Evolutionary conservation across 2,113 vertebrate genomes (phyloP).

Genomic region (Labrus mixtus): DNA sequence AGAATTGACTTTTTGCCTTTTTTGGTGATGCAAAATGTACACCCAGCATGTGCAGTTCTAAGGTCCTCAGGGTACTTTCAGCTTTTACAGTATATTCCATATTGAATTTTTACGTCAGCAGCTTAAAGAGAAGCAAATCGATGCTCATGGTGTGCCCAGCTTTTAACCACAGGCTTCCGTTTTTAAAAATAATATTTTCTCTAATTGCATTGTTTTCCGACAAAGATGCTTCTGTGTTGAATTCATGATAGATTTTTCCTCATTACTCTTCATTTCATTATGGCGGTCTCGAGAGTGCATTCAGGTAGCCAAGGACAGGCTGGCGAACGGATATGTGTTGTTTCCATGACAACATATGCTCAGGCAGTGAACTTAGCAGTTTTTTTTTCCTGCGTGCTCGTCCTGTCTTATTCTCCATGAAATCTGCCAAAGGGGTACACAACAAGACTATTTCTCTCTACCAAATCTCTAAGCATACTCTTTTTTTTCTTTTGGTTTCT

Average conservation of each 20-base stretch:
- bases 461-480: neutral
- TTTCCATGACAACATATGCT: constrained; percentile 63
- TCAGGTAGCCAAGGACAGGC: constrained; percentile 48
- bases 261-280: constrained; percentile 48
- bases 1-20: neutral
- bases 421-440: constrained; percentile 11
- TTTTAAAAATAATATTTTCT: neutral
- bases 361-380: constrained; percentile 19
- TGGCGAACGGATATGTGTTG: constrained; percentile 17
- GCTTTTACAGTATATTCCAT: neutral
- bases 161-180: constrained; percentile 12
- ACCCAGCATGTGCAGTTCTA: neutral
- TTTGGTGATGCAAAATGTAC: constrained; percentile 8
- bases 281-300: neutral
- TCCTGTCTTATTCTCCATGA: neutral
- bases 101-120: neutral
- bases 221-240: constrained; percentile 8
- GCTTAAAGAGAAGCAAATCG: constrained; percentile 21
- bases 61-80: constrained; percentile 1
- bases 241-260: constrained; percentile 33
- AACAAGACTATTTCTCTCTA: neutral
- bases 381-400: neutral
- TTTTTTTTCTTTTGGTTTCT: neutral
- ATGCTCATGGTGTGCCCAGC: constrained; percentile 7
- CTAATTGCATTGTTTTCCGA: neutral